These are phyloP conservation scores for Syngnathus typhle DNA, from an alignment of 2,113 vertebrate genomes.

Conservation along the genomic window DNA sequence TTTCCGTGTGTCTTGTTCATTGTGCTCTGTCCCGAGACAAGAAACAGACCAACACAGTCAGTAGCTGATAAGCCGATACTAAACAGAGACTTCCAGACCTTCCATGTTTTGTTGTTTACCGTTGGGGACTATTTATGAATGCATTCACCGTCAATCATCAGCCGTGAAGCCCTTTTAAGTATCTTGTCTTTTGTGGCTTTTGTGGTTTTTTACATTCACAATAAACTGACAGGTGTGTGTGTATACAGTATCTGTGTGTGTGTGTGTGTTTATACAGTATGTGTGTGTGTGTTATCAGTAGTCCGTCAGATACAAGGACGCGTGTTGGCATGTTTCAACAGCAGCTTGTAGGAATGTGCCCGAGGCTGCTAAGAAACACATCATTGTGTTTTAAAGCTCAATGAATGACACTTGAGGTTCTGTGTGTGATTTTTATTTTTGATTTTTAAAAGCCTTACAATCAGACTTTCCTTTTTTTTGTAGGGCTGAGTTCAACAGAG, in stretches of 20 bases:
- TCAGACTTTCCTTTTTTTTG: constrained; percentile 1
- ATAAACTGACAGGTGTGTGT: constrained; percentile 11
- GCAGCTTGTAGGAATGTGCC: constrained; percentile 70
- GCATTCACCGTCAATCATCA: not conserved
- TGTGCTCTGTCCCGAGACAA: constrained; percentile 12
- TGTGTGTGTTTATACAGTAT: constrained; percentile 10
- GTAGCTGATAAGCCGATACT: constrained; percentile 14
- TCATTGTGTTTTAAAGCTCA: constrained; percentile 24
- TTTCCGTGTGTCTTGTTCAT: constrained; percentile 6
- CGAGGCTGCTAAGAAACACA: constrained; percentile 53
- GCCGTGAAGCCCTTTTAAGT: not conserved
- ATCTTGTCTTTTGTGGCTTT: constrained; percentile 11
- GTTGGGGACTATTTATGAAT: not conserved
- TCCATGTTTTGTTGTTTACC: not conserved
- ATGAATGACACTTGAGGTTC: constrained; percentile 18
- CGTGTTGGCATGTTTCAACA: constrained; percentile 56
- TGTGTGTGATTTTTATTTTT: not conserved
- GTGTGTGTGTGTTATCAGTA: constrained; percentile 40
- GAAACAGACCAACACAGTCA: constrained; percentile 18
- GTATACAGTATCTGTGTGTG: constrained; percentile 32
- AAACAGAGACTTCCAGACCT: constrained; percentile 17
- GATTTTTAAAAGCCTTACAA: not conserved
- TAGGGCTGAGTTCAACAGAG: constrained; percentile 45
- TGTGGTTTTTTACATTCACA: constrained; percentile 14
- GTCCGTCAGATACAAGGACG: constrained; percentile 39